Evolutionary conservation across 1,140 invertebrate species (phyloP), one percentile per base, ranked within the genome.

Genomic region (Aporrectodea caliginosa): DNA sequence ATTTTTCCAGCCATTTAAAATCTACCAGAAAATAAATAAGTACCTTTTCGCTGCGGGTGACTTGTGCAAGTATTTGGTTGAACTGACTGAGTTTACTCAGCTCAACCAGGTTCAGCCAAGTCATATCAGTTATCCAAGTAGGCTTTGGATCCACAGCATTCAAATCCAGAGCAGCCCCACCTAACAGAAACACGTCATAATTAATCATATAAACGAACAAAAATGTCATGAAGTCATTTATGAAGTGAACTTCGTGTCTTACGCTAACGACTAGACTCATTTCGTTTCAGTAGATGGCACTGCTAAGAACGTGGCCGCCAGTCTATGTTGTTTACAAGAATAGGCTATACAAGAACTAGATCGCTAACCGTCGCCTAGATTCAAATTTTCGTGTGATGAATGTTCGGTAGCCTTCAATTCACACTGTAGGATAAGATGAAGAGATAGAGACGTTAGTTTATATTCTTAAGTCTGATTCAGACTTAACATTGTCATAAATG

Each of bases 41-140:
- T 2, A 76, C 95, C 89, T 94, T 93, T 78, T 91, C 90, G 87
- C 93, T 95, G 1, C 91, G 90, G 81, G 93, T 91, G 83, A 98
- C 93, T 87, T 94, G 94, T 16, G 90, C 90, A 0, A 93, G 83
- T 82, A 95, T 92, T 83, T 92, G 92, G 1, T 91, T 90, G 83
- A 94, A 96, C 81, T 92, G 91, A 69, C 91, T 89, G n/a, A 95
- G 84, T 34, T 89, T 90, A 0, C 92, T 91, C 0, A 95, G 86
- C 81, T 94, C 92, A 0, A 94, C 93, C 76, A 95, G 87, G 90
- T 95, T 95, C 30, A 95, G 84, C 94, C 94, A 95, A 0, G 93
- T 93, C 85, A 93, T 91, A 85, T 95, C 94, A 0, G 92, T 92
- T 29, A 95, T 92, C 94, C 94, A 95, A 84, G 92, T 93, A 1